A percentile compares a stretch with the other conserved stretches of the same genome.
phyloP scores from a whole-genome alignment of 1,140 invertebrate species.

The Drosophila rufa region DNA sequence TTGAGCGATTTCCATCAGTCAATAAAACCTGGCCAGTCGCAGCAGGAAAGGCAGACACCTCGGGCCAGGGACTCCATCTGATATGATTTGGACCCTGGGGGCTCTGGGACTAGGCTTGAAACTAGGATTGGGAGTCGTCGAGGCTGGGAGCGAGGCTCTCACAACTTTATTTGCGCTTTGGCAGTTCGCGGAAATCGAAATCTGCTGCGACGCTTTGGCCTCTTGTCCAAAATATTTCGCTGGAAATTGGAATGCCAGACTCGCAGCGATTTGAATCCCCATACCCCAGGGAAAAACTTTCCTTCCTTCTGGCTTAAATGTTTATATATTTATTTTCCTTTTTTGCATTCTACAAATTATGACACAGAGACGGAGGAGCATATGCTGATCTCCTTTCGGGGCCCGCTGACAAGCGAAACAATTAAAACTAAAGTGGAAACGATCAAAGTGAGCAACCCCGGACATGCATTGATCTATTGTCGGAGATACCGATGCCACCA shows the following conservation, averaged over 20 bases:
- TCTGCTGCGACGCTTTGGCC: slow-evolving; percentile 30
- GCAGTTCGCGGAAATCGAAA: slow-evolving; percentile 72
- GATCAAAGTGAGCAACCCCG: slow-evolving; percentile 77
- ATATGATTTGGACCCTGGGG: slow-evolving; percentile 53
- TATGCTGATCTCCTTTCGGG: slow-evolving; percentile 33
- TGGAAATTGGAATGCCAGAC: slow-evolving; percentile 73
- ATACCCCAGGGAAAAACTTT: slow-evolving; percentile 9
- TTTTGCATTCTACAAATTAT: slow-evolving; percentile 63
- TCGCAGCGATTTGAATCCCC: slow-evolving; percentile 5
- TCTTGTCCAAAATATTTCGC: slow-evolving; percentile 65
- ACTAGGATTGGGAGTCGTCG: neutral
- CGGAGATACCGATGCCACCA: slow-evolving; percentile 35
- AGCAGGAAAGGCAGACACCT: slow-evolving; percentile 55
- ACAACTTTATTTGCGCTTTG: slow-evolving; percentile 76
- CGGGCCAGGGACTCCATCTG: slow-evolving; percentile 46
- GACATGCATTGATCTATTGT: slow-evolving; percentile 65
- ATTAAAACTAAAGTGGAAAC: slow-evolving; percentile 84
- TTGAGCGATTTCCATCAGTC: slow-evolving; percentile 83
- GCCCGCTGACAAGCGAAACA: slow-evolving; percentile 76
- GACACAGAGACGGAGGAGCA: slow-evolving; percentile 11
- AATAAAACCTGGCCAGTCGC: slow-evolving; percentile 63
- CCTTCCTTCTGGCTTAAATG: neutral
- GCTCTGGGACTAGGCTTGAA: slow-evolving; percentile 7
- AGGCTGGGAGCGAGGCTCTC: slow-evolving; percentile 40
- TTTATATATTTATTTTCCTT: neutral